Evolutionary conservation across 1,140 invertebrate genomes (phyloP), one percentile per base, ranked within the genome.

Genomic region (Drosophila pruinosa): DNA sequence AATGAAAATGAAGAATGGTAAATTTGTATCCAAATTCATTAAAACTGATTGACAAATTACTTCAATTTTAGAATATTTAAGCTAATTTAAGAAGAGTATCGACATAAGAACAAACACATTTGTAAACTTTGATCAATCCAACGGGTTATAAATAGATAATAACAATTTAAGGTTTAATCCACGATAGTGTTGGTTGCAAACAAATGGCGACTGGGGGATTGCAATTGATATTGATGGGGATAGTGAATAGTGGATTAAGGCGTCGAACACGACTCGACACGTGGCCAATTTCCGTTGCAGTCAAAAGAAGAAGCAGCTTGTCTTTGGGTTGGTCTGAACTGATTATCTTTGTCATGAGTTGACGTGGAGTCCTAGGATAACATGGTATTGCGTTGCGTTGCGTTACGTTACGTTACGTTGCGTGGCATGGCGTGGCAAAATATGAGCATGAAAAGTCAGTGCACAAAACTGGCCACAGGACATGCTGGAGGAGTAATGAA

Each of bases 261-360:
- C 61, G 36, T 47, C 19, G 26, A 52, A 61, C 56, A 61, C 22
- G 58, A 52, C 45, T 58, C 48, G 39, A 62, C 74, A 67, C 71
- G 63, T 59, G 67, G 64, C 67, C 78, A 88, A 88, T 88, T 82
- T 88, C 82, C 82, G 75, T 36, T 75, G 78, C 47, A 57, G 57
- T 61, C 34, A 43, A 26, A 47, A 75, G 39, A 64, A 65, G 59
- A 39, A 70, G 65, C 72, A 48, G n/a, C 31, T 12, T 69, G 57
- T 69, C 62, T 71, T 61, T 64, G 58, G 50, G 69, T 71, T 61
- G 73, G 48, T 72, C 39, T 6, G 2, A 81, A 88, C 86, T 88
- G 82, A 82, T 88, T 78, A 88, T 88, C 82, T 82, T 88, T 82
- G 82, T 72, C 80, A 80, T 48, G 68, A 47, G 61, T 45, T 57